Base-by-base conservation (phyloP, 2,888 invertebrate species). In the Caenorhabditis panamensis region DNA sequence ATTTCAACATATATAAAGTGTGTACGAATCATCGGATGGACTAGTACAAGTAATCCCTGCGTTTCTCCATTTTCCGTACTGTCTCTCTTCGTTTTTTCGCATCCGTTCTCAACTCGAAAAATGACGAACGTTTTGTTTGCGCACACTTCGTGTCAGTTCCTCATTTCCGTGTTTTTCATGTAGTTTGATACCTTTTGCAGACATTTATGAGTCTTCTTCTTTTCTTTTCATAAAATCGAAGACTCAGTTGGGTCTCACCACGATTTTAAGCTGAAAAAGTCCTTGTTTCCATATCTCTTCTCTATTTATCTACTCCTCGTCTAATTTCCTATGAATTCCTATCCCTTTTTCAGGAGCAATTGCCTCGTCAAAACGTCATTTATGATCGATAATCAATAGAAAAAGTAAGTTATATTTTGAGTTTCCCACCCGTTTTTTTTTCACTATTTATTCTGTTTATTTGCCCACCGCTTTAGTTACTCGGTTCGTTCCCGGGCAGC, bases 341-440 rank as follows among this genome's bases (percentile, higher is more conserved):
- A 31, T 31, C 9, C 13, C 31, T 31, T 47, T 64, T 53, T 18
- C 51, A 66, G 66, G 66, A 66, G 37, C 9, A 9, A 22, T 28
- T 51, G 49, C 28, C 66, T 44, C 66, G 22, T 36, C 41, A 22
- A 37, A 20, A 36, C 37, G 36, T 59, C 69, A 59, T 53, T 61
- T 37, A 71, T 71, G 69, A 71, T 62, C 69, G 62, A 41, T 18
- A 71, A 71, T 71, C 69, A 28, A 71, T 71, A 71, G 51, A 28
- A 53, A 53, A 36, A 1, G 53, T 53, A 11, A 51, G 26, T n/a
- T n/a, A n/a, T n/a, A n/a, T n/a, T n/a, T n/a, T n/a, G n/a, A n/a
- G n/a, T n/a, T n/a, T n/a, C n/a, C n/a, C n/a, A n/a, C n/a, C n/a
- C n/a, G n/a, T n/a, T n/a, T n/a, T 56, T 44, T 56, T 56, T 56